Conservation (phyloP, 2,888 invertebrate species). For the Agrotis puta region DNA sequence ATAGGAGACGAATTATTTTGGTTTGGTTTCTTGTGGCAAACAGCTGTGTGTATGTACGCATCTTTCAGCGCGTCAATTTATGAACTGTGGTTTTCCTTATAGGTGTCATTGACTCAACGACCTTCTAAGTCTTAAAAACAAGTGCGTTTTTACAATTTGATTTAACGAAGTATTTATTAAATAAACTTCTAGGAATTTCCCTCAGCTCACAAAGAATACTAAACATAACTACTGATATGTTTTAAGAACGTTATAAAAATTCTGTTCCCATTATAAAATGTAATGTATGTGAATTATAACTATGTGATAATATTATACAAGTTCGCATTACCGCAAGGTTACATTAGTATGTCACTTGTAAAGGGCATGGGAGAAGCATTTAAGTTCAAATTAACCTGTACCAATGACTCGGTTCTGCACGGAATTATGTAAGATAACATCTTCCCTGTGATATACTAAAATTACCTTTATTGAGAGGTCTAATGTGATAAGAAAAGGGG, state of each 20-base stretch:
- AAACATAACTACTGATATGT: slow-evolving; percentile 18
- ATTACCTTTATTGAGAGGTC: slow-evolving; percentile 19
- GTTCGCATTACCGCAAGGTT: slow-evolving; percentile 56
- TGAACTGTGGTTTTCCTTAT: slow-evolving; percentile 14
- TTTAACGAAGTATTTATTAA: neutral
- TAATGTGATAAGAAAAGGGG: neutral
- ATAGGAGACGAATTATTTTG: no score
- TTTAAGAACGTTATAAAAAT: slow-evolving; percentile 34
- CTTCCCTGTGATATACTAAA: slow-evolving; percentile 14
- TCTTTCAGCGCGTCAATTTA: neutral
- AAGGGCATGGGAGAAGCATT: slow-evolving; percentile 63
- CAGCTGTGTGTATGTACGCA: no score
- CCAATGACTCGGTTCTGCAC: slow-evolving; percentile 7
- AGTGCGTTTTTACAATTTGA: neutral
- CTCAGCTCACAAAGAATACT: slow-evolving; percentile 1
- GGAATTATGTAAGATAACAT: slow-evolving; percentile 34
- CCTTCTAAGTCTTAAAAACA: neutral
- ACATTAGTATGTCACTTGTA: slow-evolving; percentile 55
- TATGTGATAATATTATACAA: slow-evolving; percentile 55
- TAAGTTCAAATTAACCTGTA: slow-evolving; percentile 54
- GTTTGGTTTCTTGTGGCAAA: neutral
- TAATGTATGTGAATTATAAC: slow-evolving; percentile 50
- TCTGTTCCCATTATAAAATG: slow-evolving; percentile 53
- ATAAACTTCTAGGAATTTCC: neutral
- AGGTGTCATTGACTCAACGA: neutral